phyloP scores from a whole-genome alignment of 2,797 vertebrate species.

The Pipistrellus kuhlii region DNA sequence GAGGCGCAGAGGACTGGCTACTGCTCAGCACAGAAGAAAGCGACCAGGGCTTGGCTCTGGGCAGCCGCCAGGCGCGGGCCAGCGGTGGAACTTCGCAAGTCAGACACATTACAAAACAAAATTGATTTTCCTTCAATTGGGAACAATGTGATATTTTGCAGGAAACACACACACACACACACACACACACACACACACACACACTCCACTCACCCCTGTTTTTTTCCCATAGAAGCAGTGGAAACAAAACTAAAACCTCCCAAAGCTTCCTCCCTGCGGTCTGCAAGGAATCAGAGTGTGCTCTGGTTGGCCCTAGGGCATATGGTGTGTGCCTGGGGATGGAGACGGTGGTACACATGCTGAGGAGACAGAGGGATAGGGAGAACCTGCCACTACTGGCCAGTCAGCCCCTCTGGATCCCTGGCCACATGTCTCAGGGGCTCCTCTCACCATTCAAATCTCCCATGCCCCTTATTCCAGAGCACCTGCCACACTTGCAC shows the following conservation, averaged over 20 bases:
- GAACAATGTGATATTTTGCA: conserved; percentile 68
- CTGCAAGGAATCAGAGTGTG: neutral
- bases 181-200: too few species aligned
- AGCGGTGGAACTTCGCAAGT: conserved; percentile 67
- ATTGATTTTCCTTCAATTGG: conserved; percentile 79
- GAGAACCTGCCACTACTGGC: accelerated
- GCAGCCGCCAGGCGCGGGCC: conserved; percentile 35
- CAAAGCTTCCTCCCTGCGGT: neutral
- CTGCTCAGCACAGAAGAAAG: conserved; percentile 53
- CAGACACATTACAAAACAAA: conserved; percentile 77
- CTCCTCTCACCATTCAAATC: neutral
- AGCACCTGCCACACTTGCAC: neutral
- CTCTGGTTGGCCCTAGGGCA: neutral
- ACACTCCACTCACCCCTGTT: too few species aligned
- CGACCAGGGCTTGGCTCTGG: conserved; percentile 41
- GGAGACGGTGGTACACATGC: neutral
- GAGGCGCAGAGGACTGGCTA: conserved; percentile 65
- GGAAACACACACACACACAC: neutral
- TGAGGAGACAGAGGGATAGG: accelerated
- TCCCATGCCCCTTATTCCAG: neutral
- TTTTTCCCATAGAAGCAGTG: conserved; percentile 52
- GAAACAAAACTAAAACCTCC: conserved; percentile 60
- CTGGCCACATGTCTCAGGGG: neutral
- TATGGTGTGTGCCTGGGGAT: neutral
- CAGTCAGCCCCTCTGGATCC: accelerated